Evolutionary conservation across 35 echinoderm and acorn worm genomes (phyloP), one percentile per base, ranked within the genome.

Genomic region (Chiridota heheva): DNA sequence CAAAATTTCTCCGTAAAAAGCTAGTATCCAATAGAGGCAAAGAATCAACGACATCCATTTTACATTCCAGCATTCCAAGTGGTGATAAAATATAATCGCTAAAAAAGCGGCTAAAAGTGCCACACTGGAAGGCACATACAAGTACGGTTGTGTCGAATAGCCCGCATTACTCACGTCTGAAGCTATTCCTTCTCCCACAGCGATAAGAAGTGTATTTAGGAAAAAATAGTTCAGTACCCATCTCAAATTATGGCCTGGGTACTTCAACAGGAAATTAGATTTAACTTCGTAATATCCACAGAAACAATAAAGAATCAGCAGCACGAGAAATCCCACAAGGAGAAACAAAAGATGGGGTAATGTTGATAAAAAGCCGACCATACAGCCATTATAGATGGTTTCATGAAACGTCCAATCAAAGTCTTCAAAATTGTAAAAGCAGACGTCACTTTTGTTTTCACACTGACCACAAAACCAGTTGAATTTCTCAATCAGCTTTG

Each of bases 31-130:
- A 58, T 98, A 98, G 1, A 91, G 10, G 16, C 84, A 24, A 4
- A 92, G 85, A 2, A 91, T 33, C 33, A 64, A 45, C 7, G 74
- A 12, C 88, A 98, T 91, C 62, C 44, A 44, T 5, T 35, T 41
- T 64, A 58, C 61, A 71, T 77, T 81, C 95, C 95, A 98, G 34
- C 37, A 53, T 25, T 98, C 95, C 73, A 87, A 84, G 41, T 88
- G 73, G 24, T 91, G 89, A 51, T 92, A 98, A 69, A 88, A 98
- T 8, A 92, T 44, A 2, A 87, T 78, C 8, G 84, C 42, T 24
- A 98, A 29, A 37, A 98, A 62, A 10, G 79, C 61, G 4, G 33
- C 81, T 0, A 92, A 4, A 15, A 82, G 32, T 4, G 68, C 75
- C 10, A 42, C 44, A 0, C 24, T 17, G 5, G 82, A 47, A 0